Evolutionary conservation across 1,140 invertebrate species (phyloP).

Genomic region (Lethocerus indicus): DNA sequence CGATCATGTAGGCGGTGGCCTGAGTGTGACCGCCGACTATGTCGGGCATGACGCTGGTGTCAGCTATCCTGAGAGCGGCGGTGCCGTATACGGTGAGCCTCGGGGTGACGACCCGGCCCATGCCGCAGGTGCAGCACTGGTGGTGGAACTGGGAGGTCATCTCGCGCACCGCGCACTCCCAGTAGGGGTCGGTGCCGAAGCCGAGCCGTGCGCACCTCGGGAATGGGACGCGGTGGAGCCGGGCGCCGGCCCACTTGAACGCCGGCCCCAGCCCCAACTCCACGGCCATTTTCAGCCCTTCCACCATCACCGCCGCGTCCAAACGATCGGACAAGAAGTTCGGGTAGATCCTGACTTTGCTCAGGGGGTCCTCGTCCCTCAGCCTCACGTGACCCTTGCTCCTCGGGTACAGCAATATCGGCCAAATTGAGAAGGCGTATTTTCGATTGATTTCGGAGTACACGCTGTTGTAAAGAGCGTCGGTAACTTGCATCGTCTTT

Average conservation of each 20-base stretch:
- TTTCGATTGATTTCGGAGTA: slow-evolving; percentile 24
- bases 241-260: slow-evolving; percentile 37
- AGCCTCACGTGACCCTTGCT: slow-evolving; percentile 50
- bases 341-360: slow-evolving; percentile 53
- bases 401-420: slow-evolving; percentile 55
- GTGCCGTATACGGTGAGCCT: slow-evolving; percentile 48
- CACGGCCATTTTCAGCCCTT: slow-evolving; percentile 42
- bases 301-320: slow-evolving; percentile 46
- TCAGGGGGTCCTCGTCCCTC: slow-evolving; percentile 47
- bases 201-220: slow-evolving; percentile 34
- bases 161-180: slow-evolving; percentile 50
- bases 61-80: slow-evolving; percentile 47
- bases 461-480: slow-evolving; percentile 34
- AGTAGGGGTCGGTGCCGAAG: slow-evolving; percentile 46
- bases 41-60: slow-evolving; percentile 57
- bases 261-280: slow-evolving; percentile 37
- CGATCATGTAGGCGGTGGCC: slow-evolving; percentile 65
- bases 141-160: slow-evolving; percentile 47
- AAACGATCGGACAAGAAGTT: slow-evolving; percentile 49
- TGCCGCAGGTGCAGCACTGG: slow-evolving; percentile 29
- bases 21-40: slow-evolving; percentile 55
- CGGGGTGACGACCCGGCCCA: slow-evolving; percentile 48
- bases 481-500: slow-evolving; percentile 31
- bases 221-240: slow-evolving; percentile 33
- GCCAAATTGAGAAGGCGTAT: slow-evolving; percentile 46